These are phyloP conservation scores for Arvicanthis niloticus DNA, from an alignment of 2,113 vertebrate species.

Conservation along the genomic window DNA sequence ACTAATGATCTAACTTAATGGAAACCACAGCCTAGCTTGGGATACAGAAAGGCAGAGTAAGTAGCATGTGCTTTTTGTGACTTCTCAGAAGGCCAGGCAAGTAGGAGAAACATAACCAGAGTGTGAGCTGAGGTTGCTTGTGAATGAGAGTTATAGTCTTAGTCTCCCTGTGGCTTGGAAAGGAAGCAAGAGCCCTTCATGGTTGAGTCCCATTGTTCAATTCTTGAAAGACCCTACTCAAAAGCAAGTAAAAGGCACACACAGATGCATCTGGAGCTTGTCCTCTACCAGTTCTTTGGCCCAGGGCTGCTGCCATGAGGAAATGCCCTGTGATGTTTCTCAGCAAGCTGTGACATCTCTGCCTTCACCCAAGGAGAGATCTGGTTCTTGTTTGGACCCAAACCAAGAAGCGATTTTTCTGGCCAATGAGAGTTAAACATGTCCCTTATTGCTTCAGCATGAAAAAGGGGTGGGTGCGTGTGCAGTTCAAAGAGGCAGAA, in stretches of 20 bases:
- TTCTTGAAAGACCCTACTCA: background rate
- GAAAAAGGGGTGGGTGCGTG: background rate
- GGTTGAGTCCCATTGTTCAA: background rate
- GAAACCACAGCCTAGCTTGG: background rate
- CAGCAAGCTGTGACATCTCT: background rate
- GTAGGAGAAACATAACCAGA: background rate
- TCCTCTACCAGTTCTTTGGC: background rate
- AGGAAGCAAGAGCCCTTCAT: background rate
- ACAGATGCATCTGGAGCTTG: background rate
- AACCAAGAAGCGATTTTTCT: conserved; percentile 38
- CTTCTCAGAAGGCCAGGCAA: background rate
- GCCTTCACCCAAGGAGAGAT: conserved; percentile 25
- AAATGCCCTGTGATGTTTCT: background rate
- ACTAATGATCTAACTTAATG: background rate
- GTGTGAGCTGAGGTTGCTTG: background rate
- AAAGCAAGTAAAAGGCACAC: background rate
- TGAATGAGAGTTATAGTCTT: background rate
- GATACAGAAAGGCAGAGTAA: background rate
- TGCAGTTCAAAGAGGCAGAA: background rate
- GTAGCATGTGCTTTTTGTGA: background rate
- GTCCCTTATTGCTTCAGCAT: background rate
- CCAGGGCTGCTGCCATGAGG: background rate
- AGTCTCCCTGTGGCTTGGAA: background rate
- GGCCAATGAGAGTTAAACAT: conserved; percentile 3
- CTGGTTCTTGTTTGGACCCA: conserved; percentile 11